Conservation (phyloP, 2,888 invertebrate genomes). For the Tortricodes alternella region DNA sequence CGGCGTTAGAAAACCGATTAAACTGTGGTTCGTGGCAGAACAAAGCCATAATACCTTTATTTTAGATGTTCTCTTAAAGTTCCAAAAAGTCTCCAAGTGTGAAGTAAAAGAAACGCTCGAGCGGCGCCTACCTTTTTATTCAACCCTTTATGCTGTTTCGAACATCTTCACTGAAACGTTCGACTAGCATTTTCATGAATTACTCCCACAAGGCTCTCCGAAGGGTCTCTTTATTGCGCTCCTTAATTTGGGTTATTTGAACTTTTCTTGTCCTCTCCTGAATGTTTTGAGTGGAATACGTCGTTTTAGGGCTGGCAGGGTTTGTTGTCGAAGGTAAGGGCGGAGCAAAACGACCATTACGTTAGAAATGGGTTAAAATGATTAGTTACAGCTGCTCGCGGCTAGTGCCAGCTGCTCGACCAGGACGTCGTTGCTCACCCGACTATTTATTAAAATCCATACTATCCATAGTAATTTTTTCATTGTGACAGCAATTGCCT, state of each 20-base stretch:
- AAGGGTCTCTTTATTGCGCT: constrained; percentile 69
- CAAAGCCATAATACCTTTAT: constrained; percentile 30
- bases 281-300: constrained; percentile 54
- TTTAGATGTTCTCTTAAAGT: constrained; percentile 31
- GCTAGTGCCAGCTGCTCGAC: too few species aligned
- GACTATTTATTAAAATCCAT: too few species aligned
- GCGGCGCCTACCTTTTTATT: constrained; percentile 45
- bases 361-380: too few species aligned
- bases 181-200: constrained; percentile 68
- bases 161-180: constrained; percentile 61
- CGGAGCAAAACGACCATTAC: too few species aligned
- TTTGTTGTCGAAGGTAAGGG: too few species aligned
- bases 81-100: constrained; percentile 31
- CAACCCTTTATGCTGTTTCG: constrained; percentile 57
- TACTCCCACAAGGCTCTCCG: constrained; percentile 66
- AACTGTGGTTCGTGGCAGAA: constrained; percentile 20
- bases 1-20: constrained; percentile 27
- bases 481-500: too few species aligned
- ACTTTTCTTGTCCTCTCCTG: constrained; percentile 64
- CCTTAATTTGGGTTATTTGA: constrained; percentile 73
- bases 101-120: constrained; percentile 41
- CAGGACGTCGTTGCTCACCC: too few species aligned
- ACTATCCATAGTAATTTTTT: too few species aligned
- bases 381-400: too few species aligned
- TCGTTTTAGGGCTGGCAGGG: constrained; percentile 50